Percentiles rank a stretch among this genome's conserved stretches.
These are phyloP conservation scores for Proisotoma minuta DNA, from an alignment of 2,888 invertebrate genomes.

Conservation along the genomic window DNA sequence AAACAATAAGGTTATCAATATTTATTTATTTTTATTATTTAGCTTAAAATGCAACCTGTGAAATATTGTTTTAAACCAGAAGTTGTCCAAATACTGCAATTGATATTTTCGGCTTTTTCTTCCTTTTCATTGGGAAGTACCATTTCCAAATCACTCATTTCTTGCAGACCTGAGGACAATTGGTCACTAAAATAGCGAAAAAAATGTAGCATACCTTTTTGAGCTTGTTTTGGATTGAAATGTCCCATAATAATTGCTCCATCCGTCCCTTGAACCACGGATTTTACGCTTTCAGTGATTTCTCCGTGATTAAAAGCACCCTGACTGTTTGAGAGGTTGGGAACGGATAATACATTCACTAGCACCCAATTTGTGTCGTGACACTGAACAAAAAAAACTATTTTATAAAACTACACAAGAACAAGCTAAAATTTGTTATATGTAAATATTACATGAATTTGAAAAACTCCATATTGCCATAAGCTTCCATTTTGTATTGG, in stretches of 20 bases:
- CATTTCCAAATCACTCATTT: conserved; percentile 24
- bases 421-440: not conserved
- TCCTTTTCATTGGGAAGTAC: conserved; percentile 20
- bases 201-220: too few species aligned
- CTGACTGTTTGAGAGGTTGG: conserved; percentile 34
- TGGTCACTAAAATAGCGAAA: too few species aligned
- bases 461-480: conserved; percentile 46
- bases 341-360: conserved; percentile 42
- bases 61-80: conserved; percentile 32
- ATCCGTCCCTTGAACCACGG: conserved; percentile 37
- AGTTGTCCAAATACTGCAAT: conserved; percentile 41
- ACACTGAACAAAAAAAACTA: conserved; percentile 18
- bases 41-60: too few species aligned
- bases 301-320: conserved; percentile 36
- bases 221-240: conserved; percentile 42
- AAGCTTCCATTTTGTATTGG: conserved; percentile 46
- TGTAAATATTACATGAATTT: conserved; percentile 35
- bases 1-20: too few species aligned
- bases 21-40: too few species aligned
- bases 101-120: too few species aligned
- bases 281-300: conserved; percentile 35
- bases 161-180: conserved; percentile 24
- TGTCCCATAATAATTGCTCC: conserved; percentile 44
- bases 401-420: not conserved
- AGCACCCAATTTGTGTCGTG: conserved; percentile 37